Conservation (phyloP, 2,888 invertebrate species). For the Antheraea assamensis region DNA sequence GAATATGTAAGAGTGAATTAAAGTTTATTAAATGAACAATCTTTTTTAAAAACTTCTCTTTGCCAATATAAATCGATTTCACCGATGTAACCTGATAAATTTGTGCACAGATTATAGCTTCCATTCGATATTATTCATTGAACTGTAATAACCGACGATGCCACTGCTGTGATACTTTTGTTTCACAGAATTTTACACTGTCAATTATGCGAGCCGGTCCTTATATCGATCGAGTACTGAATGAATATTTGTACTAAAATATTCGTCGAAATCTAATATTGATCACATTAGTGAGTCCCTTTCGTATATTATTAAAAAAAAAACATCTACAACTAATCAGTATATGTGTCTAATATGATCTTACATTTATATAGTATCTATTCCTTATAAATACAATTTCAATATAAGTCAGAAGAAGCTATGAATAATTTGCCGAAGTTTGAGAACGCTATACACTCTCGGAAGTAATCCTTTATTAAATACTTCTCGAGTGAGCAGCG, state of each 20-base stretch:
- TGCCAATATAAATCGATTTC: not conserved
- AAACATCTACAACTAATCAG: not conserved
- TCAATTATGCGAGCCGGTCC: too few relatives aligned
- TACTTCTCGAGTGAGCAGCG: too few relatives aligned
- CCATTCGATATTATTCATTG: not conserved
- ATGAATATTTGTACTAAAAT: not conserved
- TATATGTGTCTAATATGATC: too few relatives aligned
- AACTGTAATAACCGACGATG: too few relatives aligned
- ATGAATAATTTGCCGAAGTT: too few relatives aligned
- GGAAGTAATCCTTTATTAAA: too few relatives aligned
- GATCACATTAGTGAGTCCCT: not conserved
- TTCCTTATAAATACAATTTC: too few relatives aligned
- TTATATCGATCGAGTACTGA: not conserved
- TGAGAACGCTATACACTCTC: too few relatives aligned
- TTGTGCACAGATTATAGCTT: not conserved
- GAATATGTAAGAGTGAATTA: too few relatives aligned
- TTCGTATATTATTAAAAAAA: not conserved
- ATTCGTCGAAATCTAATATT: not conserved
- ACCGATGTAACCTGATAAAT: not conserved
- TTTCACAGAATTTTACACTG: not conserved
- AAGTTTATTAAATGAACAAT: not conserved
- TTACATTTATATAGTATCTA: too few relatives aligned
- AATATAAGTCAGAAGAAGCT: too few relatives aligned
- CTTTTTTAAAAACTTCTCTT: not conserved
- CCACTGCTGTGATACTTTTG: not conserved